These are phyloP conservation scores for Harmothoe impar DNA, from an alignment of 2,888 invertebrate genomes.

Conservation along the genomic window DNA sequence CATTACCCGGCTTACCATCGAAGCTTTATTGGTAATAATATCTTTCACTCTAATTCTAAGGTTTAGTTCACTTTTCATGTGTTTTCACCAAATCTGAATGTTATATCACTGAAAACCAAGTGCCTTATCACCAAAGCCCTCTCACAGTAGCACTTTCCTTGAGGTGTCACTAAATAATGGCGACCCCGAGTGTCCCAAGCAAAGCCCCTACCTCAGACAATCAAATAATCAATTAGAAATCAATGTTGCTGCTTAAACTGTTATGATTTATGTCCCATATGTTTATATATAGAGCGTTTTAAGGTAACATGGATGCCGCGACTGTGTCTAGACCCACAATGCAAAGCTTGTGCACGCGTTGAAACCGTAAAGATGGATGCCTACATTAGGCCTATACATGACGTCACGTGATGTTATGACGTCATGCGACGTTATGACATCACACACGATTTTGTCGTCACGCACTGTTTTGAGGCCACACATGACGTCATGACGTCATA, in stretches of 20 bases:
- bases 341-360: slow-evolving; percentile 61
- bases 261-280: slow-evolving; percentile 36
- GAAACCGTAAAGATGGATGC: neutral
- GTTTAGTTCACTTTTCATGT: neutral
- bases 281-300: slow-evolving; percentile 12
- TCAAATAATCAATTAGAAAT: neutral
- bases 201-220: neutral
- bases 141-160: neutral
- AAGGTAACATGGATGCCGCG: slow-evolving; percentile 57
- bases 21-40: neutral
- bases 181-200: neutral
- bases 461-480: too few species aligned
- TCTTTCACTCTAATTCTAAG: neutral
- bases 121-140: neutral
- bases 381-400: neutral
- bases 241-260: slow-evolving; percentile 21
- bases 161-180: slow-evolving; percentile 1
- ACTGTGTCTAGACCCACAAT: slow-evolving; percentile 57
- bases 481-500: too few species aligned
- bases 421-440: neutral
- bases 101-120: neutral
- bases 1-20: neutral
- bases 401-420: slow-evolving; percentile 10
- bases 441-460: too few species aligned
- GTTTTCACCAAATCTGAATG: slow-evolving; percentile 21